phyloP scores from a whole-genome alignment of 2,888 invertebrate species.

The Drosophila infuscata region DNA sequence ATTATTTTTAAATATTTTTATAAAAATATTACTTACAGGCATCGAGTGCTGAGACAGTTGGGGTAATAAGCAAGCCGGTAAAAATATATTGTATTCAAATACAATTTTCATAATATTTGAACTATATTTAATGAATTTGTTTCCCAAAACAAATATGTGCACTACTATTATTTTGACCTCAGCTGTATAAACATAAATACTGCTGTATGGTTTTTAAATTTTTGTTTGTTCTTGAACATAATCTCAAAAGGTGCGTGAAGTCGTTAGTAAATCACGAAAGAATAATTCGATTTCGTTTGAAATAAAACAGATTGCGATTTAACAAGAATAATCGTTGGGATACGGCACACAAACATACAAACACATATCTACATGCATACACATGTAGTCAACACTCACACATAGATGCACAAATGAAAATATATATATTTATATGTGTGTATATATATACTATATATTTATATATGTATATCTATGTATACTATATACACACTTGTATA shows the following conservation, averaged over 20 bases:
- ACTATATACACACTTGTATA: neutral
- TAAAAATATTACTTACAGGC: neutral
- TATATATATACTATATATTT: too few species aligned
- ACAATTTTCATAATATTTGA: neutral
- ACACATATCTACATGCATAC: neutral
- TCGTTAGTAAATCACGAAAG: conserved; percentile 10
- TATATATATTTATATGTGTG: neutral
- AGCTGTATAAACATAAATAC: neutral
- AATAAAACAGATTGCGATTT: conserved; percentile 32
- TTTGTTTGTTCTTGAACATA: neutral
- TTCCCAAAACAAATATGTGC: neutral
- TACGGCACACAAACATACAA: neutral
- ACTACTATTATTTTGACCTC: neutral
- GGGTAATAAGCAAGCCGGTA: neutral
- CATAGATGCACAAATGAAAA: conserved; percentile 14
- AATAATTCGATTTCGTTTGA: conserved; percentile 19
- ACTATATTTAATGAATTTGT: neutral
- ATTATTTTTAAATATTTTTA: neutral
- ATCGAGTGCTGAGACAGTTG: neutral
- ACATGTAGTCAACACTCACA: neutral
- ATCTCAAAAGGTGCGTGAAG: conserved; percentile 7
- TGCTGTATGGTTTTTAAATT: neutral
- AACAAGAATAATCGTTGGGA: neutral
- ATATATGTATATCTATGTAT: neutral
- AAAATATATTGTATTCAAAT: neutral